Evolutionary conservation across 2,797 vertebrate species (phyloP).

Genomic region (Tragelaphus oryx): DNA sequence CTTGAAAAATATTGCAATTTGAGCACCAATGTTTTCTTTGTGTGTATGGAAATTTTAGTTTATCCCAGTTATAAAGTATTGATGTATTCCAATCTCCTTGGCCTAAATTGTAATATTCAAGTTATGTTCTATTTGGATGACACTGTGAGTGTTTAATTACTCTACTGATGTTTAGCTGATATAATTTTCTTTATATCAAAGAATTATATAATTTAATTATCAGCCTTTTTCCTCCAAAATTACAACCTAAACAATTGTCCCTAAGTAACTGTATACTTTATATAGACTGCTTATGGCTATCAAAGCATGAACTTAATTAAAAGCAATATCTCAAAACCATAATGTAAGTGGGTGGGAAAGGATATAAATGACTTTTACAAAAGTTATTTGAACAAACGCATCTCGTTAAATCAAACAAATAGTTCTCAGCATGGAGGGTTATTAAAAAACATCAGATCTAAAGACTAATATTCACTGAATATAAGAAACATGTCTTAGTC

Average conservation of each 20-base stretch:
- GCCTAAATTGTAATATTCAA: neutral
- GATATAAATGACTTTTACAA: conserved; percentile 17
- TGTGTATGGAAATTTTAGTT: neutral
- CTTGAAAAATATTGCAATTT: neutral
- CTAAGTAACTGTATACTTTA: neutral
- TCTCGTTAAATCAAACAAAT: conserved; percentile 30
- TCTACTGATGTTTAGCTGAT: neutral
- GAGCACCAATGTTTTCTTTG: neutral
- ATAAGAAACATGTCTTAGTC: neutral
- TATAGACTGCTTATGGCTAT: neutral
- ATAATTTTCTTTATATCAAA: neutral
- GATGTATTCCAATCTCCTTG: neutral
- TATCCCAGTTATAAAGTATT: neutral
- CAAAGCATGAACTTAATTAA: conserved; percentile 49
- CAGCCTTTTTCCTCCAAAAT: neutral
- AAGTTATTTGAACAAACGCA: neutral
- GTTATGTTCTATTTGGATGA: neutral
- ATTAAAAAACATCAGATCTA: conserved; percentile 37
- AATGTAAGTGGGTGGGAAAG: neutral
- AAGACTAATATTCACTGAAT: neutral
- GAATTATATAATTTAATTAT: neutral
- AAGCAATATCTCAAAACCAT: conserved; percentile 44
- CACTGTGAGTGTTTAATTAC: neutral
- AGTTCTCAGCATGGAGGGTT: neutral
- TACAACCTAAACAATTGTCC: neutral